These are phyloP conservation scores for Amitus sp. DNA, from an alignment of 2,888 invertebrate species.

Conservation along the genomic window DNA sequence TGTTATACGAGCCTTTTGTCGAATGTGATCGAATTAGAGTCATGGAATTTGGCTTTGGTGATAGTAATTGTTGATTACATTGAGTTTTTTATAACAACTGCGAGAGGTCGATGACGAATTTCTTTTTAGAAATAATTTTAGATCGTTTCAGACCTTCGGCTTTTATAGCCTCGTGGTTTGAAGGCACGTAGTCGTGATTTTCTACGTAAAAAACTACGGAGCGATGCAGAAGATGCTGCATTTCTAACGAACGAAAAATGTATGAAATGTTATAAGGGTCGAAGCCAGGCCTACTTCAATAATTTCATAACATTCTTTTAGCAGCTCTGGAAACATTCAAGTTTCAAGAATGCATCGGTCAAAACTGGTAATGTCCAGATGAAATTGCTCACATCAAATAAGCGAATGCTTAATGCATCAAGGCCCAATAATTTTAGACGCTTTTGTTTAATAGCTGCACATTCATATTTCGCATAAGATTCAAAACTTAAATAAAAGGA, in stretches of 20 bases:
- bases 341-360: neutral
- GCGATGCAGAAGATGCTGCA: conserved; percentile 22
- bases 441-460: no score
- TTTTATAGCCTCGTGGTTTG: neutral
- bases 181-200: neutral
- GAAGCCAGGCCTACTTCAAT: conserved; percentile 18
- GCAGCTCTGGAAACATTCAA: neutral
- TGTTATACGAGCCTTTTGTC: conserved; percentile 18
- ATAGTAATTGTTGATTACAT: conserved; percentile 29
- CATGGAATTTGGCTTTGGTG: conserved; percentile 13
- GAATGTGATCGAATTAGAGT: conserved; percentile 29
- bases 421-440: no score
- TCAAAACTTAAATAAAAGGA: no score
- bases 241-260: conserved; percentile 14
- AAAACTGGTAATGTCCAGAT: neutral
- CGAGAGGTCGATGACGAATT: conserved; percentile 14
- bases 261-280: conserved; percentile 13
- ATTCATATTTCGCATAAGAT: no score
- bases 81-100: neutral
- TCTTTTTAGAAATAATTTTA: neutral
- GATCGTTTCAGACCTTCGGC: neutral
- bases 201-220: conserved; percentile 22
- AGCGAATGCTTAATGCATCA: no score
- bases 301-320: neutral
- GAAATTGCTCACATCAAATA: neutral